Conservation (phyloP, 92 coral and sea anemone species). For the Virgularia gustaviana region DNA sequence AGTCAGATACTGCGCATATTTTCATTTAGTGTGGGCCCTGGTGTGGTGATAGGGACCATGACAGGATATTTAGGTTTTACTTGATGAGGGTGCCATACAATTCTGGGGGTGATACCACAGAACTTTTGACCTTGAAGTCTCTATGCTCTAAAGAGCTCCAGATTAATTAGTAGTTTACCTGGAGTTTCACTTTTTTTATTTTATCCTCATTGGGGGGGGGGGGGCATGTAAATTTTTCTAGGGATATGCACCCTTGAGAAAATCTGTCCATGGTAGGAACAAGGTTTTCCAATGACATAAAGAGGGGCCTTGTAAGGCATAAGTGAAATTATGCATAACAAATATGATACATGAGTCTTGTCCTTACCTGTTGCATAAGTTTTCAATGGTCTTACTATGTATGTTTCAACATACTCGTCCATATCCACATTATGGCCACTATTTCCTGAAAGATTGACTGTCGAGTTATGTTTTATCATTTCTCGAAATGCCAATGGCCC, state of each 20-base stretch:
- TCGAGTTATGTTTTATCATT: slow-evolving; percentile 14
- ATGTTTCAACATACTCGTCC: slow-evolving; percentile 38
- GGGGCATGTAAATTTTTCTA: too few species aligned
- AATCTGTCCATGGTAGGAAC: slow-evolving; percentile 8
- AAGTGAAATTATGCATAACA: slow-evolving; percentile 22
- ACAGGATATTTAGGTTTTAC: too few species aligned
- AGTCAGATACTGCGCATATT: too few species aligned
- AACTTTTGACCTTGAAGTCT: too few species aligned
- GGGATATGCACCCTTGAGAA: slow-evolving; percentile 40
- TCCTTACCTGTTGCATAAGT: slow-evolving; percentile 31
- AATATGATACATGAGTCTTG: not conserved
- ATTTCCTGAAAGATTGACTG: slow-evolving; percentile 32
- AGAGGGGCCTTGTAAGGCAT: slow-evolving; percentile 34
- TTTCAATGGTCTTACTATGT: slow-evolving; percentile 34
- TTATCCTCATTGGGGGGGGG: too few species aligned
- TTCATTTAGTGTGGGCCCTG: slow-evolving; percentile 9
- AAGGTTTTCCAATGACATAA: slow-evolving; percentile 9
- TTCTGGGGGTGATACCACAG: too few species aligned
- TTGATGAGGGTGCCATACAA: too few species aligned
- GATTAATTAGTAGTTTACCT: too few species aligned
- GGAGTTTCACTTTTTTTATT: too few species aligned
- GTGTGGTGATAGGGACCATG: too few species aligned
- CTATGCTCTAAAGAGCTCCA: too few species aligned
- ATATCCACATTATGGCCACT: slow-evolving; percentile 26
- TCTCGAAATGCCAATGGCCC: slow-evolving; percentile 39